Percentiles rank a stretch among this genome's conserved stretches.
These are phyloP conservation scores for Rallus limicola DNA, from an alignment of 2,113 vertebrate genomes.

Conservation along the genomic window DNA sequence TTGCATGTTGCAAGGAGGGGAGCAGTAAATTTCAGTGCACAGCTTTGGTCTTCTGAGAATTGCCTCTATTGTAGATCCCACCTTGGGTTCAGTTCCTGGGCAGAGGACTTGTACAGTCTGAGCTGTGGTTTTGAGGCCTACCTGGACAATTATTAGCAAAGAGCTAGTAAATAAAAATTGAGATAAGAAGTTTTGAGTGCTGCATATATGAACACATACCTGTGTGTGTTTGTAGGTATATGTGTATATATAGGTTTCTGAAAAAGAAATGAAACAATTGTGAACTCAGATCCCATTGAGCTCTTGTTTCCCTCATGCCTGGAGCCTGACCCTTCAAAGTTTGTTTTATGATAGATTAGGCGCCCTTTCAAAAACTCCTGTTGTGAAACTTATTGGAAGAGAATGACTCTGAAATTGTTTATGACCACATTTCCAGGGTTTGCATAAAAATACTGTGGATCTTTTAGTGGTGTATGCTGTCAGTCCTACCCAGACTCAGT, in stretches of 20 bases:
- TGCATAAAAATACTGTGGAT: fast-evolving
- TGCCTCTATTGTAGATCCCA: not conserved
- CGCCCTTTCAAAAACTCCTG: not conserved
- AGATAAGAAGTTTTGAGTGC: not conserved
- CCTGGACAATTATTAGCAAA: not conserved
- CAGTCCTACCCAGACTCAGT: fast-evolving
- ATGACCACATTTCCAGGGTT: not conserved
- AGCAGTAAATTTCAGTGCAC: not conserved
- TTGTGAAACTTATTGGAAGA: not conserved
- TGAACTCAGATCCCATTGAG: not conserved
- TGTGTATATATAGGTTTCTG: not conserved
- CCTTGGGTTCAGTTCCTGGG: not conserved
- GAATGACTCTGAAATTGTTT: not conserved
- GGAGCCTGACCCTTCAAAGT: not conserved
- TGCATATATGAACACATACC: not conserved
- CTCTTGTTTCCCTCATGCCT: not conserved
- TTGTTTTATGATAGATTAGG: not conserved
- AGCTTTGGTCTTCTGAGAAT: not conserved
- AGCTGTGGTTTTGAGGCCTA: not conserved
- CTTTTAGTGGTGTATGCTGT: not conserved
- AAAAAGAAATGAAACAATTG: not conserved
- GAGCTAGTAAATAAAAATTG: not conserved
- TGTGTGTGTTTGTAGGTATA: not conserved
- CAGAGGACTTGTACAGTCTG: not conserved
- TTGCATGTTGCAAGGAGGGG: fast-evolving